Conservation (phyloP, 2,113 vertebrate species). For the Sinocyclocheilus rhinocerous region DNA sequence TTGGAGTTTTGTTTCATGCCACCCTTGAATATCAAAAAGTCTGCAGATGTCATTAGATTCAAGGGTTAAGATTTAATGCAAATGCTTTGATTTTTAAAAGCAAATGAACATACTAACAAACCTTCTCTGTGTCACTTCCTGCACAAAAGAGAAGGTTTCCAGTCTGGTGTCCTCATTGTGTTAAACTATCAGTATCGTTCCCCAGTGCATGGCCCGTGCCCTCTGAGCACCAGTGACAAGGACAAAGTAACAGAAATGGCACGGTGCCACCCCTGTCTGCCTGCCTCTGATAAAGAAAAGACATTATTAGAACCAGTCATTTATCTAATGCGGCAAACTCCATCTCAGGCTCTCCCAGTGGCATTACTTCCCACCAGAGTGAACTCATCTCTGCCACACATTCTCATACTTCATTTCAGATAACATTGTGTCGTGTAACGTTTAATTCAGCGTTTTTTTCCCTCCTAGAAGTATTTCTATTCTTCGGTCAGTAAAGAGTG, state of each 20-base stretch:
- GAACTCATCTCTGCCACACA: constrained; percentile 11
- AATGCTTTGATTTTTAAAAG: constrained; percentile 1
- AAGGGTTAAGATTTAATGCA: background rate
- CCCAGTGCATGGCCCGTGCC: background rate
- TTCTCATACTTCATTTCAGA: constrained; percentile 50
- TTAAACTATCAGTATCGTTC: constrained; percentile 8
- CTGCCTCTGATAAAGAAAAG: constrained; percentile 54
- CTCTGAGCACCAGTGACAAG: constrained; percentile 35
- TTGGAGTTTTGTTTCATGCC: background rate
- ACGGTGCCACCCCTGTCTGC: constrained; percentile 37
- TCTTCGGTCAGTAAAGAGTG: constrained; percentile 15
- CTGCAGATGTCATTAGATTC: background rate
- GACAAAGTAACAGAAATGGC: constrained; percentile 43
- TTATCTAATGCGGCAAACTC: constrained; percentile 53
- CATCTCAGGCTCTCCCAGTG: constrained; percentile 18
- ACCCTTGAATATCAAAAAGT: background rate
- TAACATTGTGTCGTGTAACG: constrained; percentile 40
- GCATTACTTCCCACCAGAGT: constrained; percentile 10
- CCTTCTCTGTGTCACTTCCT: background rate
- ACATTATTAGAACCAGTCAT: constrained; percentile 49
- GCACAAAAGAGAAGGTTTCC: constrained; percentile 13
- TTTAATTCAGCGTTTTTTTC: constrained; percentile 40
- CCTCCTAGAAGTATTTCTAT: constrained; percentile 7
- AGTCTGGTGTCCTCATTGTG: constrained; percentile 23
- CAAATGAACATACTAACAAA: background rate